phyloP scores from a whole-genome alignment of 2,113 vertebrate species.

The Albula goreensis region DNA sequence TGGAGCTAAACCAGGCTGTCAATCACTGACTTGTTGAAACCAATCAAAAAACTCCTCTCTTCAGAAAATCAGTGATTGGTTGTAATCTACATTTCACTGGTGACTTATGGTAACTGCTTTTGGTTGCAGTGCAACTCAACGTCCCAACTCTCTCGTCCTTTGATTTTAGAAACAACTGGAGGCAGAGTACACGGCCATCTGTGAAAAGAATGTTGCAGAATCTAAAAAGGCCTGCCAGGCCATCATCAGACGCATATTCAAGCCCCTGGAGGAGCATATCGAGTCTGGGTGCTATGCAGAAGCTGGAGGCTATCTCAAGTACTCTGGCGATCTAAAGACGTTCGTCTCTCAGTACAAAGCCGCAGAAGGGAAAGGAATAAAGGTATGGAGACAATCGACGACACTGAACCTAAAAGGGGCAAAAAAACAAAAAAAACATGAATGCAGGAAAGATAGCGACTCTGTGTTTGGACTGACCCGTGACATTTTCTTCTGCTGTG shows the following conservation, averaged over 20 bases:
- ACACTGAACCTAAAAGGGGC: no score
- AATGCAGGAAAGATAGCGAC: no score
- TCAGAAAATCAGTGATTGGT: no score
- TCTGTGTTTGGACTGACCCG: background rate
- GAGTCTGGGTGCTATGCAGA: slow-evolving; percentile 31
- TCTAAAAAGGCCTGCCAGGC: slow-evolving; percentile 29
- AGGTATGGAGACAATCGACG: slow-evolving; percentile 29
- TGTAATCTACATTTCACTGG: background rate
- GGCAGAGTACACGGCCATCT: slow-evolving; percentile 32
- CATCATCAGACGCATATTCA: slow-evolving; percentile 25
- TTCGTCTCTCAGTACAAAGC: slow-evolving; percentile 26
- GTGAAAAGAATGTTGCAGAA: slow-evolving; percentile 30
- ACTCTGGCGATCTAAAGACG: background rate
- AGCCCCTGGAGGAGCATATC: slow-evolving; percentile 31
- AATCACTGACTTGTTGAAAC: no score
- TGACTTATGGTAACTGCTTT: background rate
- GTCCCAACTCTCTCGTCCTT: background rate
- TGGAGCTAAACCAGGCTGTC: no score
- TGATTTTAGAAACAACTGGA: slow-evolving; percentile 15
- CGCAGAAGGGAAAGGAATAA: slow-evolving; percentile 16
- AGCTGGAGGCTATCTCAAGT: slow-evolving; percentile 38
- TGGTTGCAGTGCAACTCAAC: background rate
- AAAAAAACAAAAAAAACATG: no score
- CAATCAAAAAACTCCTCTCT: no score
- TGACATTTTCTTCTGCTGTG: background rate